These are phyloP conservation scores for Enteromius unitaeniatus DNA, from an alignment of 2,797 vertebrate genomes.

Conservation along the genomic window DNA sequence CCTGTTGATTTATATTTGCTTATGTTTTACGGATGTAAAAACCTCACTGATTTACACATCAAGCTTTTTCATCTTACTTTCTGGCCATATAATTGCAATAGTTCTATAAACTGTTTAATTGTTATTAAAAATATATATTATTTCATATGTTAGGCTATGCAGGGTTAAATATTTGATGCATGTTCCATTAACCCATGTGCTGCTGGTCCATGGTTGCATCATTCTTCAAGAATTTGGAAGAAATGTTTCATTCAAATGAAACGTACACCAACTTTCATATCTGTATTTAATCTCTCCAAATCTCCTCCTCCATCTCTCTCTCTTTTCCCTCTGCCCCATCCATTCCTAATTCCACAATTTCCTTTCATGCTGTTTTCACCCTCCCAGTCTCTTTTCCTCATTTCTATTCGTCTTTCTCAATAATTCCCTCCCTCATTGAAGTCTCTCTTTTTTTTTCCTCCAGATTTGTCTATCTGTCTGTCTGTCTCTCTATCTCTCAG, in stretches of 20 bases:
- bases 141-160: neutral
- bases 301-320: neutral
- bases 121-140: neutral
- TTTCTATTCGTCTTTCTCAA: conserved; percentile 12
- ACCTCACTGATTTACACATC: neutral
- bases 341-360: neutral
- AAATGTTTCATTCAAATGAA: neutral
- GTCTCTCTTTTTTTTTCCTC: neutral
- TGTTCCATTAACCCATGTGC: neutral
- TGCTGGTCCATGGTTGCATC: neutral
- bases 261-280: neutral
- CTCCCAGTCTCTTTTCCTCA: neutral
- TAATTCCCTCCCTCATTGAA: neutral
- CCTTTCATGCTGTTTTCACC: neutral
- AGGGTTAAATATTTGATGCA: neutral
- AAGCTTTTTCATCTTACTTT: neutral
- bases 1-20: neutral
- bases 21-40: neutral
- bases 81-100: neutral
- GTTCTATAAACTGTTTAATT: too few relatives aligned
- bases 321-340: neutral
- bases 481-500: conserved; percentile 55
- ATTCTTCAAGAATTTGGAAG: neutral
- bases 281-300: neutral
- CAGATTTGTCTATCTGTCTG: conserved; percentile 24